Evolutionary conservation across 2,888 invertebrate genomes (phyloP).

Genomic region (Cerastoderma edule): DNA sequence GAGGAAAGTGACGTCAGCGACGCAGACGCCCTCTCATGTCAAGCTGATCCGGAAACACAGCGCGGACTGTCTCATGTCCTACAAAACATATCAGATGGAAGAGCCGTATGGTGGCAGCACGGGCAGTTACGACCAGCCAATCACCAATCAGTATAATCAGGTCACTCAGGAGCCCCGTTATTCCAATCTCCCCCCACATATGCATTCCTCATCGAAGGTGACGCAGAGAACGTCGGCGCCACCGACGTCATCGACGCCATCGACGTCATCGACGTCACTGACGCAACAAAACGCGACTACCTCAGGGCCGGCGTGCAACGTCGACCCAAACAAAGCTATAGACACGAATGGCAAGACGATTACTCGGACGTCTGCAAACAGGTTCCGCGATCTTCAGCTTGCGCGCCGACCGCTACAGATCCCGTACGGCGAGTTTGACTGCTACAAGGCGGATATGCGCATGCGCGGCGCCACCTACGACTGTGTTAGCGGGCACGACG

Average conservation of each 20-base stretch:
- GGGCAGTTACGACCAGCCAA: constrained; percentile 40
- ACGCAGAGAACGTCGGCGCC: too few species aligned
- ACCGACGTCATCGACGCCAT: too few species aligned
- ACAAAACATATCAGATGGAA: constrained; percentile 78
- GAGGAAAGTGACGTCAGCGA: constrained; percentile 70
- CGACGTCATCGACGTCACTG: too few species aligned
- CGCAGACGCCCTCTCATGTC: constrained; percentile 69
- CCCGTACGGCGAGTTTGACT: constrained; percentile 81
- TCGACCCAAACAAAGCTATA: constrained; percentile 62
- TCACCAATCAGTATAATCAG: too few species aligned
- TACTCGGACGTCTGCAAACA: constrained; percentile 65
- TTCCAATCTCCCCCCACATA: constrained; percentile 46
- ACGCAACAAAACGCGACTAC: constrained; percentile 71
- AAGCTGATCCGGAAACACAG: constrained; percentile 73
- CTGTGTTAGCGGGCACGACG: constrained; percentile 74
- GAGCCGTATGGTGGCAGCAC: constrained; percentile 61
- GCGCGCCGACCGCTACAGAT: constrained; percentile 82
- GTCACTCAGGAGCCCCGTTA: constrained; percentile 58
- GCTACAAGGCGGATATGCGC: constrained; percentile 78
- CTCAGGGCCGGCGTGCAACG: constrained; percentile 49
- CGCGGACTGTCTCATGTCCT: constrained; percentile 75
- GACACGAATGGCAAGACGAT: constrained; percentile 72
- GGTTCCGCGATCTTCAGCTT: constrained; percentile 78
- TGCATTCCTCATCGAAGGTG: constrained; percentile 69
- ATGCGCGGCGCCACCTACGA: constrained; percentile 73